phyloP scores from a whole-genome alignment of 2,113 vertebrate genomes.

The Cyprinus carpio region DNA sequence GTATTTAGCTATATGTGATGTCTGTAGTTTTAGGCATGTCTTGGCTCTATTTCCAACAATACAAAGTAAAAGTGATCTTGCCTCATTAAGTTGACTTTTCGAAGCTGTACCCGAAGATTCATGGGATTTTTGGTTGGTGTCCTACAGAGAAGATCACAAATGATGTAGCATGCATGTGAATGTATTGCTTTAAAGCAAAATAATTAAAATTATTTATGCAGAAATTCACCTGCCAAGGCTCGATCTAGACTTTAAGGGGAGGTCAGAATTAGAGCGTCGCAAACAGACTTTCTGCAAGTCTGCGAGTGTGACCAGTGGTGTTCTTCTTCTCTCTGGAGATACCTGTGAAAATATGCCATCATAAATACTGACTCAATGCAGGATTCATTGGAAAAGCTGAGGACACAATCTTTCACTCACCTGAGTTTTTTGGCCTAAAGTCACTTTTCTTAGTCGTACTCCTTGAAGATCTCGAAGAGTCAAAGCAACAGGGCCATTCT shows the following conservation, averaged over 20 bases:
- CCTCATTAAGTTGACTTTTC: slow-evolving; percentile 80
- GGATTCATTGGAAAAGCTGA: slow-evolving; percentile 34
- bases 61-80: slow-evolving; percentile 55
- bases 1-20: not conserved
- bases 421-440: slow-evolving; percentile 43
- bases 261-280: slow-evolving; percentile 67
- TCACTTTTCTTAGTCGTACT: slow-evolving; percentile 80
- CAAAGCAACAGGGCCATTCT: slow-evolving; percentile 71
- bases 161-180: too few species aligned
- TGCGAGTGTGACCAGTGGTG: slow-evolving; percentile 75
- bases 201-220: not conserved
- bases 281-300: slow-evolving; percentile 77
- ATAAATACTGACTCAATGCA: not conserved
- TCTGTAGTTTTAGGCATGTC: not conserved
- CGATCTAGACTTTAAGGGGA: slow-evolving; percentile 51
- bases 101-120: slow-evolving; percentile 78
- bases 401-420: slow-evolving; percentile 26
- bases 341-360: slow-evolving; percentile 43
- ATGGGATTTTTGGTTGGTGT: slow-evolving; percentile 72
- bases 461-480: slow-evolving; percentile 81
- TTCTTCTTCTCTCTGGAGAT: slow-evolving; percentile 57
- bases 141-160: slow-evolving; percentile 10
- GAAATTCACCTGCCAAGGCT: slow-evolving; percentile 39
- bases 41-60: not conserved
- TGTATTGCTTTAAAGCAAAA: not conserved